phyloP scores from a whole-genome alignment of 1,140 invertebrate species.

The Anastatus disparis region DNA sequence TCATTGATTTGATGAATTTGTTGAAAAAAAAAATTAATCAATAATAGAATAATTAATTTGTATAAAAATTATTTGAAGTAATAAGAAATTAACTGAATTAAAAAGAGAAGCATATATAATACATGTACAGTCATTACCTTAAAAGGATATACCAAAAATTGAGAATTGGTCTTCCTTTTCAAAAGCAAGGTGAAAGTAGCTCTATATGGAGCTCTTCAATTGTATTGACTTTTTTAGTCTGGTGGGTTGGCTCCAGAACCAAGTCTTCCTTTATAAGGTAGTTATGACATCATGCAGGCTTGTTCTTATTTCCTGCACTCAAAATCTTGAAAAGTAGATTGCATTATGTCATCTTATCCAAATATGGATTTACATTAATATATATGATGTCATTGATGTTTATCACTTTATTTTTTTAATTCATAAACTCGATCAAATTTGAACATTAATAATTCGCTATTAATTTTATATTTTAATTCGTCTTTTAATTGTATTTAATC shows the following conservation, averaged over 20 bases:
- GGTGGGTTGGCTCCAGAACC: neutral
- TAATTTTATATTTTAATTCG: no score
- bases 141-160: neutral
- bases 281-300: conserved; percentile 32
- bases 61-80: no score
- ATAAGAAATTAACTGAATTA: no score
- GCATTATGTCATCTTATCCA: conserved; percentile 1
- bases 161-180: neutral
- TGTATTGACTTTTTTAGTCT: conserved; percentile 34
- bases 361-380: neutral
- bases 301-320: conserved; percentile 16
- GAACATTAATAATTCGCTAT: no score
- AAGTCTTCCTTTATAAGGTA: conserved; percentile 15
- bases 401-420: no score
- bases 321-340: neutral
- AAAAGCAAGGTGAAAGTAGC: conserved; percentile 29
- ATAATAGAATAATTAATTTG: no score
- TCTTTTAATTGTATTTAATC: no score
- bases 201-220: conserved; percentile 8
- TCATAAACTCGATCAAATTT: no score
- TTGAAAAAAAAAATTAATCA: no score
- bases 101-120: no score
- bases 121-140: neutral
- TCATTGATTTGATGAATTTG: no score
- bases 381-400: neutral